These are phyloP conservation scores for Glyptemys insculpta DNA, from an alignment of 2,797 vertebrate species.

Conservation along the genomic window DNA sequence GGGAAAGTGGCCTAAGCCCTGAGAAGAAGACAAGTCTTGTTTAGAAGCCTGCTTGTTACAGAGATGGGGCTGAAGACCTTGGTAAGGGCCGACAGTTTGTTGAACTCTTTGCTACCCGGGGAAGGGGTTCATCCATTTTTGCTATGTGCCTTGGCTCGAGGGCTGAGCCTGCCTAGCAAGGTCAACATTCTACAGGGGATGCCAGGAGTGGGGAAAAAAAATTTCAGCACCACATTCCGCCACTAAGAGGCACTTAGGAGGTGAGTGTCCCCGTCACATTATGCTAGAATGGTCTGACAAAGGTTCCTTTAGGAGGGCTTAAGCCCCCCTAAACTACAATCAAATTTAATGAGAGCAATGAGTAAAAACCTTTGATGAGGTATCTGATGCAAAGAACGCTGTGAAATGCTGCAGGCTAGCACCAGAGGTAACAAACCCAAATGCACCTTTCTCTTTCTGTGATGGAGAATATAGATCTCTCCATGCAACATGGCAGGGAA, in stretches of 20 bases:
- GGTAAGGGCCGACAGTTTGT: background rate
- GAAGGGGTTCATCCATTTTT: background rate
- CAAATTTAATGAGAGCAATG: background rate
- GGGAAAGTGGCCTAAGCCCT: background rate
- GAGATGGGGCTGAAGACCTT: background rate
- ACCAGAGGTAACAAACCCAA: background rate
- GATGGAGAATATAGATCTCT: background rate
- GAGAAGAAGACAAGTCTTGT: background rate
- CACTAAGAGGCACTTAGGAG: background rate
- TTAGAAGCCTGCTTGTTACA: background rate
- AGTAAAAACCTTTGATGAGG: background rate
- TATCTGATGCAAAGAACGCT: background rate
- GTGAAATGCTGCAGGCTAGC: background rate
- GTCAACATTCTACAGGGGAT: background rate
- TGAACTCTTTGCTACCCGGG: background rate
- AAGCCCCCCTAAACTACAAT: slow-evolving; percentile 27
- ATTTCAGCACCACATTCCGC: background rate
- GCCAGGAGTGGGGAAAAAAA: background rate
- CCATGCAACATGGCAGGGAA: background rate
- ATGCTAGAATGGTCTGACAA: background rate
- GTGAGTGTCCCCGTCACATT: no score
- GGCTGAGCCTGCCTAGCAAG: background rate
- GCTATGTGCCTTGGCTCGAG: background rate
- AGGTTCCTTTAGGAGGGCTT: slow-evolving; percentile 32
- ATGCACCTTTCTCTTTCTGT: fast-evolving